Conservation (phyloP, 2,888 invertebrate genomes). For the Parasteatoda lunata region DNA sequence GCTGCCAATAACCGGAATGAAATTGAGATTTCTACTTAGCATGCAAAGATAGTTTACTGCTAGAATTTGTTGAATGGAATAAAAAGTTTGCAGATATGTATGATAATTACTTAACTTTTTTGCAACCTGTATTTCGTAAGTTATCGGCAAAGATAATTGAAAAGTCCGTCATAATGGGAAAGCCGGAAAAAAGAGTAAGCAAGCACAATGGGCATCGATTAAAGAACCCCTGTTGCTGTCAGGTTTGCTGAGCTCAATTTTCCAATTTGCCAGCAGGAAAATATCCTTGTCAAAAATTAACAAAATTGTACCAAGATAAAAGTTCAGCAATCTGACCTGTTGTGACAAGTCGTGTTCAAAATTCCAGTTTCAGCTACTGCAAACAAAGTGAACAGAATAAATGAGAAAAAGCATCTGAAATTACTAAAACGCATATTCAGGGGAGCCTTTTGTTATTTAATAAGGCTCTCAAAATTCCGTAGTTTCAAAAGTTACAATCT, state of each 20-base stretch:
- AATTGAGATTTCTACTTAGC: no score
- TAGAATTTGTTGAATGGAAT: no score
- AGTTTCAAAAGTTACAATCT: constrained; percentile 67
- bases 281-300: constrained; percentile 58
- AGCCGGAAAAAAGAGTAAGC: constrained; percentile 29
- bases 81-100: constrained; percentile 24
- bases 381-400: constrained; percentile 33
- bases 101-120: constrained; percentile 32
- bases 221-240: constrained; percentile 26
- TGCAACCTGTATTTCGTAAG: constrained; percentile 20
- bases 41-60: no score
- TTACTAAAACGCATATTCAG: constrained; percentile 61
- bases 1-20: no score
- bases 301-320: constrained; percentile 43
- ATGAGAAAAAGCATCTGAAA: constrained; percentile 30
- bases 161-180: constrained; percentile 33
- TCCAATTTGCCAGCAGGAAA: constrained; percentile 58
- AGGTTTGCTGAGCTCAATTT: constrained; percentile 36
- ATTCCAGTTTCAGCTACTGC: constrained; percentile 63
- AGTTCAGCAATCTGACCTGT: constrained; percentile 57
- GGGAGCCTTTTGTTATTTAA: constrained; percentile 67
- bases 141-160: constrained; percentile 47
- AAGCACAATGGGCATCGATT: constrained; percentile 46
- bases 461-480: constrained; percentile 67
- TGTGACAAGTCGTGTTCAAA: constrained; percentile 65